Evolutionary conservation across 1,140 invertebrate genomes (phyloP).

Genomic region (Drosophila pachea): DNA sequence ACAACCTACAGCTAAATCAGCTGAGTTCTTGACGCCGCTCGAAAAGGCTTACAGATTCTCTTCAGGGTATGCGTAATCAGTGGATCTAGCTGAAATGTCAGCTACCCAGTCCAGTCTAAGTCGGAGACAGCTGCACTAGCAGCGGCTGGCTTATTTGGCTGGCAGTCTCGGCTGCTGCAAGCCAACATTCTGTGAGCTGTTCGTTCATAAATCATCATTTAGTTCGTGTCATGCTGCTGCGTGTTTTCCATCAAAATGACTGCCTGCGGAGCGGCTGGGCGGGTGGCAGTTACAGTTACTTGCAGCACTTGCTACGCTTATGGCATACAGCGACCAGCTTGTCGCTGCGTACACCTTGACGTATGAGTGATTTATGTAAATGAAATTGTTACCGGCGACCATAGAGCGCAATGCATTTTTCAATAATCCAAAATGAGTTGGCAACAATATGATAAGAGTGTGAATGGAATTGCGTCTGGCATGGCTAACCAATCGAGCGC

Average conservation of each 20-base stretch:
- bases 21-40: not conserved
- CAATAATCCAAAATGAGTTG: slow-evolving; percentile 40
- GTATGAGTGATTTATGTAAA: slow-evolving; percentile 70
- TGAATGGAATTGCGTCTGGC: slow-evolving; percentile 19
- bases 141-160: slow-evolving; percentile 1
- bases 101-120: not conserved
- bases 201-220: slow-evolving; percentile 67
- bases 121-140: slow-evolving; percentile 13
- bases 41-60: too few species aligned
- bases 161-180: slow-evolving; percentile 6
- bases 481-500: slow-evolving; percentile 17
- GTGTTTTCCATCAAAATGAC: slow-evolving; percentile 54
- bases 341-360: slow-evolving; percentile 45
- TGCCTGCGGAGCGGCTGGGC: slow-evolving; percentile 19
- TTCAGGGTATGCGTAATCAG: too few species aligned
- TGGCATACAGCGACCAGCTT: too few species aligned
- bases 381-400: slow-evolving; percentile 49
- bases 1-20: not conserved
- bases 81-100: slow-evolving; percentile 3
- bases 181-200: slow-evolving; percentile 2
- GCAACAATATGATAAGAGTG: slow-evolving; percentile 31
- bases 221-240: slow-evolving; percentile 59
- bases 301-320: slow-evolving; percentile 16
- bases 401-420: slow-evolving; percentile 37
- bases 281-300: slow-evolving; percentile 1